phyloP scores from a whole-genome alignment of 2,888 invertebrate species.

The Emmelina monodactyla region DNA sequence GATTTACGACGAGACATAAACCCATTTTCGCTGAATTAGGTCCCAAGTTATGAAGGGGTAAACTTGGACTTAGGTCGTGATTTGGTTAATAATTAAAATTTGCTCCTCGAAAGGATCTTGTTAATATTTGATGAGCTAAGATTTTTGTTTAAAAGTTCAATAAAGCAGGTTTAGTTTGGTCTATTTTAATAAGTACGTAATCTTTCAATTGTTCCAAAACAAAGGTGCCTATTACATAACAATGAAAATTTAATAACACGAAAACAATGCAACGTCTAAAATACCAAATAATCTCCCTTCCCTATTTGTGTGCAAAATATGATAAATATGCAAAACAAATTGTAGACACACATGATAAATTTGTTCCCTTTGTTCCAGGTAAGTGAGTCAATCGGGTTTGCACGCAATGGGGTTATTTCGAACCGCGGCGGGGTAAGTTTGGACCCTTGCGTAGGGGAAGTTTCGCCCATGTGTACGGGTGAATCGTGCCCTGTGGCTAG shows the following conservation, averaged over 20 bases:
- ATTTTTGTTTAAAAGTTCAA: no score
- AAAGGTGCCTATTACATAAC: no score
- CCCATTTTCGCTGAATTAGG: conserved; percentile 10
- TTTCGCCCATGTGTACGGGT: background rate
- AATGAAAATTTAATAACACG: no score
- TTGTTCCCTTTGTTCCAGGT: conserved; percentile 39
- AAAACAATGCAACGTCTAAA: no score
- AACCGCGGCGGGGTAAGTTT: no score
- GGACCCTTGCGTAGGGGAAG: background rate
- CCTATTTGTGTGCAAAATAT: no score
- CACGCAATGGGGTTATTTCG: background rate
- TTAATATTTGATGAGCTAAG: no score
- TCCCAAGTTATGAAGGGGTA: conserved; percentile 10
- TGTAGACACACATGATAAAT: conserved; percentile 24
- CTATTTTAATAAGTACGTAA: no score
- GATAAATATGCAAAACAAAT: conserved; percentile 27
- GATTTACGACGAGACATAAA: conserved; percentile 11
- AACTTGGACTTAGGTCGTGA: background rate
- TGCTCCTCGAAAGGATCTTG: no score
- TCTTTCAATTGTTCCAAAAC: no score
- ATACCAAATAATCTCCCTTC: background rate
- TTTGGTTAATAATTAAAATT: no score
- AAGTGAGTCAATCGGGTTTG: conserved; percentile 32
- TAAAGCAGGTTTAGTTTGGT: no score
- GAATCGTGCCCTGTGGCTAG: background rate